Percentiles rank a stretch among this genome's conserved stretches.
Conservation (phyloP, 2,113 vertebrate genomes). For the Trogon surrucura region DNA sequence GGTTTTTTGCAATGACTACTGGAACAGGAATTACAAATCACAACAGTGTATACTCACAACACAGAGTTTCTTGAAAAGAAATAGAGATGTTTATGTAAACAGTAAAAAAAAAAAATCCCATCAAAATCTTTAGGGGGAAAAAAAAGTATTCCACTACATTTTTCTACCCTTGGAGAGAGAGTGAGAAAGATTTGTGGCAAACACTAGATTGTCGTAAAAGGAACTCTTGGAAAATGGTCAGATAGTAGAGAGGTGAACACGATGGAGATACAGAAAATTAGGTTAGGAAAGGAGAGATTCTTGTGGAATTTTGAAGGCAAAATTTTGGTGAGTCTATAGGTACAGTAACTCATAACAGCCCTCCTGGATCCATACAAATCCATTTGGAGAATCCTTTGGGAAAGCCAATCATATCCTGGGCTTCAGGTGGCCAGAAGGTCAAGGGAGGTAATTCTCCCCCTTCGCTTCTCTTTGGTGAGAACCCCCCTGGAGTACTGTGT, state of each 20-base stretch:
- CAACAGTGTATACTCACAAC: background rate
- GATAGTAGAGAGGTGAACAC: background rate
- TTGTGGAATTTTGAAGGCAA: background rate
- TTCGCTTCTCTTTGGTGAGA: background rate
- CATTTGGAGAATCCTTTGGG: background rate
- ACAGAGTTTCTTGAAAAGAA: background rate
- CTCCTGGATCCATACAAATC: background rate
- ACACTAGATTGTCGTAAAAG: background rate
- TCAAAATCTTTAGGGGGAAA: background rate
- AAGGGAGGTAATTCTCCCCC: background rate
- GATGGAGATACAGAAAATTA: background rate
- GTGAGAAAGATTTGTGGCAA: background rate
- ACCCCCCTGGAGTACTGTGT: rapidly evolving
- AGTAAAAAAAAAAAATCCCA: background rate
- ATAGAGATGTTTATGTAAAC: background rate
- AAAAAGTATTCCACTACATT: background rate
- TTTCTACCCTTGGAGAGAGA: background rate
- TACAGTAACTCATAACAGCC: background rate
- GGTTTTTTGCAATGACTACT: background rate
- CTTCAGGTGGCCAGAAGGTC: rapidly evolving
- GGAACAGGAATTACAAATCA: background rate
- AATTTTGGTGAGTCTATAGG: background rate
- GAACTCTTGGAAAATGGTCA: background rate
- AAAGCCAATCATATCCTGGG: background rate
- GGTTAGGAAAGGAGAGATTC: background rate